phyloP scores from a whole-genome alignment of 1,140 invertebrate species.

The Drosophila mayri region DNA sequence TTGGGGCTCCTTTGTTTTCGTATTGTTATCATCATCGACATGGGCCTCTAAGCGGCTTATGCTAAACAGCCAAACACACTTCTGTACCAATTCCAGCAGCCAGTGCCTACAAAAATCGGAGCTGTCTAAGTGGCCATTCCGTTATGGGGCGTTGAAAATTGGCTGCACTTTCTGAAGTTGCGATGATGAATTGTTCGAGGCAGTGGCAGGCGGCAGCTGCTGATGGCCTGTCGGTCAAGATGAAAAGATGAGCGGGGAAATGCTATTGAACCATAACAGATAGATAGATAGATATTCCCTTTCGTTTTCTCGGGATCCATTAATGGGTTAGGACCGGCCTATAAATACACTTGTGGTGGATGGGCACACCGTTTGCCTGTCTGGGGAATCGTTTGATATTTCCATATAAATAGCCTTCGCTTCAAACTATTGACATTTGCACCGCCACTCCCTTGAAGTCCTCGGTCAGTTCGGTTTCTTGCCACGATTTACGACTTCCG shows the following conservation, averaged over 20 bases:
- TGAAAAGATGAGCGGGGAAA: slow-evolving; percentile 62
- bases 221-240: slow-evolving; percentile 66
- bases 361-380: slow-evolving; percentile 16
- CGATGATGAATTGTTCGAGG: slow-evolving; percentile 67
- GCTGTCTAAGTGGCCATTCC: slow-evolving; percentile 66
- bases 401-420: slow-evolving; percentile 52
- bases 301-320: slow-evolving; percentile 20
- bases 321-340: slow-evolving; percentile 39
- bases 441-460: slow-evolving; percentile 23
- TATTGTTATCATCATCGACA: slow-evolving; percentile 42
- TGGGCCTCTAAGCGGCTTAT: slow-evolving; percentile 63
- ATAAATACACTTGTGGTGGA: slow-evolving; percentile 40
- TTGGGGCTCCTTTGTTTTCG: slow-evolving; percentile 17
- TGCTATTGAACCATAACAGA: slow-evolving; percentile 73
- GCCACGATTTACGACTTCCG: slow-evolving; percentile 78
- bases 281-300: slow-evolving; percentile 26
- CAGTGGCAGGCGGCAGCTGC: slow-evolving; percentile 48
- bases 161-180: slow-evolving; percentile 45
- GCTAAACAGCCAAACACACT: slow-evolving; percentile 80
- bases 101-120: slow-evolving; percentile 15
- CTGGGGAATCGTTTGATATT: slow-evolving; percentile 54
- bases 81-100: slow-evolving; percentile 47
- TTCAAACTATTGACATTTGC: slow-evolving; percentile 69
- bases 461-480: slow-evolving; percentile 54
- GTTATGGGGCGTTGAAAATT: slow-evolving; percentile 69